phyloP scores from a whole-genome alignment of 2,113 vertebrate genomes.

The Hydropotes inermis region DNA sequence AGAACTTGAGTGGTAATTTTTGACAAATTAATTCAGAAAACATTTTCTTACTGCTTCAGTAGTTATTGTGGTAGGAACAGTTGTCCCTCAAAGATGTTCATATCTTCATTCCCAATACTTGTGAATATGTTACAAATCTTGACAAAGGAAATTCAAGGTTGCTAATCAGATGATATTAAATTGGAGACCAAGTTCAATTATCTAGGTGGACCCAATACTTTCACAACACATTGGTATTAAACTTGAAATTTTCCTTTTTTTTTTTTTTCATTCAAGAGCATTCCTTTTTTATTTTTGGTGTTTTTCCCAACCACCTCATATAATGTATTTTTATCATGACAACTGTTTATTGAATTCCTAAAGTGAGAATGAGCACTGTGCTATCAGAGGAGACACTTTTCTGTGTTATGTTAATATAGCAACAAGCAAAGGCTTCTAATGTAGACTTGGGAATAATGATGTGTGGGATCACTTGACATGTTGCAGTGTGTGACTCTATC shows the following conservation, averaged over 20 bases:
- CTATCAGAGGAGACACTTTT: not conserved
- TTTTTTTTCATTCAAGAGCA: not conserved
- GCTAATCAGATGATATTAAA: not conserved
- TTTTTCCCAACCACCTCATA: not conserved
- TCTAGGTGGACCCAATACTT: not conserved
- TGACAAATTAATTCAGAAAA: not conserved
- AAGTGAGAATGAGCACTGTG: not conserved
- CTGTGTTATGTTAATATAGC: not conserved
- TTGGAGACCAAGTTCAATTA: not conserved
- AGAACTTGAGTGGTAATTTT: not conserved
- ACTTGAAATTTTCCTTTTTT: not conserved
- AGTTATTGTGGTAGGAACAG: not conserved
- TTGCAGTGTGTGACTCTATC: not conserved
- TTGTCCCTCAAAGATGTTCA: not conserved
- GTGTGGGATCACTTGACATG: not conserved
- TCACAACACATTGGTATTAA: not conserved
- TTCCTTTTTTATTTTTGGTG: not conserved
- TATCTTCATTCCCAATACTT: not conserved
- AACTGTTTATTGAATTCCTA: not conserved
- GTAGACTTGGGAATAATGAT: not conserved
- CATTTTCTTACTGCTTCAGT: not conserved
- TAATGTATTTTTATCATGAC: not conserved
- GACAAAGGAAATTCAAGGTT: not conserved
- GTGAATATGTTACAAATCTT: not conserved
- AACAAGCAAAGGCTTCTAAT: not conserved